Conservation (phyloP, 2,113 vertebrate genomes). For the Apus apus region DNA sequence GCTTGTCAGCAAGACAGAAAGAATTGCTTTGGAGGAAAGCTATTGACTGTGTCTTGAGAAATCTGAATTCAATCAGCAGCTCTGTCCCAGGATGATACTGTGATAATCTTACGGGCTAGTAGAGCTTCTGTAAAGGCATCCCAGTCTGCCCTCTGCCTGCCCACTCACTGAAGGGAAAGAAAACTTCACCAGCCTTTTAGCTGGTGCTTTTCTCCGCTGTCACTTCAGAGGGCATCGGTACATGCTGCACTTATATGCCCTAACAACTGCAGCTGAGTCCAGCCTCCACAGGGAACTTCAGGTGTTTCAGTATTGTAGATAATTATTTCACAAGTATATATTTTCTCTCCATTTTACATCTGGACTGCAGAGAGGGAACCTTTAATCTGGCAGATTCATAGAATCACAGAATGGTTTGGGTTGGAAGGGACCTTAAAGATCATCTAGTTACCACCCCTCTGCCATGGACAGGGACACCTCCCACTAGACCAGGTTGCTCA, state of each 20-base stretch:
- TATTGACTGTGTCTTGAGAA: conserved; percentile 14
- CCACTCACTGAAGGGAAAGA: background rate
- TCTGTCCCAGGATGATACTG: background rate
- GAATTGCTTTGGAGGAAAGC: conserved; percentile 25
- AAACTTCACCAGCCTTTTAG: background rate
- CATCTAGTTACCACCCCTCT: too few relatives aligned
- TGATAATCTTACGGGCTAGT: background rate
- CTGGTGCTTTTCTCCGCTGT: background rate
- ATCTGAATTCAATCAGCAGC: background rate
- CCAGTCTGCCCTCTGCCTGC: background rate
- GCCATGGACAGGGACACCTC: too few relatives aligned
- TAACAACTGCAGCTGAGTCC: background rate
- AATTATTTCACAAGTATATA: background rate
- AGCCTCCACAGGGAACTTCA: background rate
- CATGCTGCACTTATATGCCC: background rate
- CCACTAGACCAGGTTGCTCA: too few relatives aligned
- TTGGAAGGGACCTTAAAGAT: too few relatives aligned
- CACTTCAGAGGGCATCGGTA: background rate
- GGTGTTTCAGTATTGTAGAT: background rate
- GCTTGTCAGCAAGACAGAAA: conserved; percentile 25
- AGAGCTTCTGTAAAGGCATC: background rate
- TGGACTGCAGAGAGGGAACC: background rate
- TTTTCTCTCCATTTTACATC: background rate
- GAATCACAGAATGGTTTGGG: too few relatives aligned
- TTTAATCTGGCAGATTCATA: background rate